Evolutionary conservation across 2,888 invertebrate species (phyloP).

Genomic region (Lithophane ornitopus): DNA sequence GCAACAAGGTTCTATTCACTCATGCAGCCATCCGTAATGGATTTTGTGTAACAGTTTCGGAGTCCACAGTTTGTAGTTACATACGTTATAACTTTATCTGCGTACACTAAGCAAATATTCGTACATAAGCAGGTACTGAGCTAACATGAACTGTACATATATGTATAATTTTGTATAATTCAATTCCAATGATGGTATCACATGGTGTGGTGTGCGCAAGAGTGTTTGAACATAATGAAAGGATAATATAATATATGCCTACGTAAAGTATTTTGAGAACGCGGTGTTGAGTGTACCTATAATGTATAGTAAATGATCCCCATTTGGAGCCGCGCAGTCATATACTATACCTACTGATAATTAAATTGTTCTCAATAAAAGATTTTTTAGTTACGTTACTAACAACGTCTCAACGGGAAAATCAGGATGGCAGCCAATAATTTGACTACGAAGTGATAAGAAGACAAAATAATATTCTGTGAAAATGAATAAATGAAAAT

Average conservation of each 20-base stretch:
- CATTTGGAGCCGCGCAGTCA: background rate
- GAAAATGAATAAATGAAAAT: no score
- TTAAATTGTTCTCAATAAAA: background rate
- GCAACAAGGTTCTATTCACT: constrained; percentile 31
- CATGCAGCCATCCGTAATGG: constrained; percentile 20
- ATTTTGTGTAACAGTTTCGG: constrained; percentile 27
- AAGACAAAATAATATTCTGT: background rate
- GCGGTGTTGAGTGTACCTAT: background rate
- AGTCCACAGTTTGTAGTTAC: constrained; percentile 3
- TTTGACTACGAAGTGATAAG: constrained; percentile 1
- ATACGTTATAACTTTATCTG: constrained; percentile 22
- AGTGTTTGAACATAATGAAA: background rate
- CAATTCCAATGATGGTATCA: background rate
- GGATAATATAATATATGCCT: no score
- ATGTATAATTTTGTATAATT: background rate
- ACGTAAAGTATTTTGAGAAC: constrained; percentile 3
- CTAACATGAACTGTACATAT: background rate
- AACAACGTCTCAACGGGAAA: background rate
- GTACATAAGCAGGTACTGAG: background rate
- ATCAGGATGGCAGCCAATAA: background rate
- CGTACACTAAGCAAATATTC: background rate
- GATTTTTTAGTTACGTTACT: background rate
- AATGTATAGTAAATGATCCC: background rate
- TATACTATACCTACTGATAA: no score
- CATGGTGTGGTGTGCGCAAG: background rate